Evolutionary conservation across 2,888 invertebrate genomes (phyloP), one percentile per base, ranked within the genome.

Genomic region (Augiades crinisus): DNA sequence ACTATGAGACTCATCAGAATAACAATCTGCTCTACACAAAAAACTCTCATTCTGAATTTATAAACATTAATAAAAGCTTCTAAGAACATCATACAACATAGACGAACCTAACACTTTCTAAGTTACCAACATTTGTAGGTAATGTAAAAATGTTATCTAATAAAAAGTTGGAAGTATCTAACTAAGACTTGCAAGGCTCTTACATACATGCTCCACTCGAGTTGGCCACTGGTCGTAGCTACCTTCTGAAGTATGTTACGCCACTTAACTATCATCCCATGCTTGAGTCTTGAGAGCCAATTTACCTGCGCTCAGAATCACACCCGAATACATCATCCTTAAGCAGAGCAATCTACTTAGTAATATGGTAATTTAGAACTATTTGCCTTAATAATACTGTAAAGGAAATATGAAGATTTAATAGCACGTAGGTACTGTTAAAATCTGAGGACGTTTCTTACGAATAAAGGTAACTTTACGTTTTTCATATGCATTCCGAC

Each of bases 161-260:
- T 40, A 38, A 13, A 40, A 31, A 31, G 16, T 40, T 40, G 6
- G 38, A 12, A 37, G 24, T 46, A 37, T 17, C 37, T n/a, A 22
- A 40, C 49, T 14, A 21, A 17, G 41, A 21, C 21, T 49, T 34
- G 34, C 24, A n/a, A 17, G 49, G 19, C 49, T 17, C 49, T 49
- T 24, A 41, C 19, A 8, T 5, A n/a, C n/a, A n/a, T n/a, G n/a
- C 24, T 30, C 30, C 49, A 49, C 49, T 49, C 41, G 34, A 49
- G 34, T 34, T 41, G 41, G 16, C 22, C 31, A 33, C 31, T 40
- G 31, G 47, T 12, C 16, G 47, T 47, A 8, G 47, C 52, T 51
- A 30, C 50, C 47, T 45, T 51, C 38, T 54, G 51, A 22, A 52
- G 52, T 46, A 41, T 53, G 44, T 52, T 47, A 47, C 50, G 50